Evolutionary conservation across 2,113 vertebrate genomes (phyloP).

Genomic region (Mugil cephalus): DNA sequence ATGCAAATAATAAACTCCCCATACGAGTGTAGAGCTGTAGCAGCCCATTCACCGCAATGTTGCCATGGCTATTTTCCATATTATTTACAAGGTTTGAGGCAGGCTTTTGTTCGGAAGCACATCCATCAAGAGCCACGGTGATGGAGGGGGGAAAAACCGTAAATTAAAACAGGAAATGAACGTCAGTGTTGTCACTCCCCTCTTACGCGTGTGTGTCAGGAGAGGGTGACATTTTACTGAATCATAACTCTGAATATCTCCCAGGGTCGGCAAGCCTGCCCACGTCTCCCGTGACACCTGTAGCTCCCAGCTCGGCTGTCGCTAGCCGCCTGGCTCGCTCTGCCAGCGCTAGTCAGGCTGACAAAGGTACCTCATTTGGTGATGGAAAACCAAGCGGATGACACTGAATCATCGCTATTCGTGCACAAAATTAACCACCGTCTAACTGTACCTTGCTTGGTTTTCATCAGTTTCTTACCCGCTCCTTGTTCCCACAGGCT

Average conservation of each 20-base stretch:
- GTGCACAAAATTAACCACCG: slow-evolving; percentile 37
- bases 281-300: slow-evolving; percentile 84
- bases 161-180: slow-evolving; percentile 6
- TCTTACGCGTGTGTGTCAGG: background rate
- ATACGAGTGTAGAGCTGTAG: slow-evolving; percentile 30
- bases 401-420: slow-evolving; percentile 14
- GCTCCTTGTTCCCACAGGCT: slow-evolving; percentile 52
- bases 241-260: slow-evolving; percentile 83
- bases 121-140: background rate
- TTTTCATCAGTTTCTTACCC: slow-evolving; percentile 35
- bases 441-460: slow-evolving; percentile 13
- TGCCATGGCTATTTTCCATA: slow-evolving; percentile 66
- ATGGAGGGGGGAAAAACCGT: background rate
- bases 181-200: background rate
- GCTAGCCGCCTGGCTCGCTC: slow-evolving; percentile 92
- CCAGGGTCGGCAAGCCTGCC: slow-evolving; percentile 90
- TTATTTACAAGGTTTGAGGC: slow-evolving; percentile 17
- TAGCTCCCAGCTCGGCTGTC: slow-evolving; percentile 91
- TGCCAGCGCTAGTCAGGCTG: slow-evolving; percentile 89
- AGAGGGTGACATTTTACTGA: slow-evolving; percentile 38
- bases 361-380: slow-evolving; percentile 89
- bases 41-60: slow-evolving; percentile 37
- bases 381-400: slow-evolving; percentile 10
- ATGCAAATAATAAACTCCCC: slow-evolving; percentile 70
- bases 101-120: slow-evolving; percentile 41